phyloP scores from a whole-genome alignment of 1,140 invertebrate genomes.

The Pseudomyrmex pallidus region DNA sequence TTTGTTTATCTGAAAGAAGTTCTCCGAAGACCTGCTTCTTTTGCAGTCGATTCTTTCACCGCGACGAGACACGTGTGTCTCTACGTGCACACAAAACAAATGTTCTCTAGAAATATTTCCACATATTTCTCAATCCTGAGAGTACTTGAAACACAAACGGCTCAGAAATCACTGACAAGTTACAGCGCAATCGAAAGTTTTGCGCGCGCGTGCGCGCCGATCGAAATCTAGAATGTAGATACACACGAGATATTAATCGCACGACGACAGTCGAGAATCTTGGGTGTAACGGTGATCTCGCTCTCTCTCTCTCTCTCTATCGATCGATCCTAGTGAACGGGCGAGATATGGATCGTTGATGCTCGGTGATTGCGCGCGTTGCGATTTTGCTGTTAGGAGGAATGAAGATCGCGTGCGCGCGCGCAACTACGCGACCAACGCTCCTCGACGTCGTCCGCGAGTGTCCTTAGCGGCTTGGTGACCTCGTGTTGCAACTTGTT shows the following conservation, averaged over 20 bases:
- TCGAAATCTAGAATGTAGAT: constrained; percentile 5
- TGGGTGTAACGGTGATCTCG: constrained; percentile 45
- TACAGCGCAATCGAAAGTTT: not conserved
- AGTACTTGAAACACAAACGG: not conserved
- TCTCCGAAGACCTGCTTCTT: not conserved
- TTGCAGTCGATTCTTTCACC: not conserved
- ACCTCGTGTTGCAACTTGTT: constrained; percentile 35
- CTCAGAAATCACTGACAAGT: not conserved
- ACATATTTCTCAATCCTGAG: not conserved
- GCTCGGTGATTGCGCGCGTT: constrained; percentile 29
- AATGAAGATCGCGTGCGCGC: constrained; percentile 38
- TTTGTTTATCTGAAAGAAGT: not conserved
- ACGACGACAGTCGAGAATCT: constrained; percentile 18
- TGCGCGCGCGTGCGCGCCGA: too few species aligned
- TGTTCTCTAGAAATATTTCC: not conserved
- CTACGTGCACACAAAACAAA: not conserved
- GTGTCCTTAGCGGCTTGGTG: constrained; percentile 43
- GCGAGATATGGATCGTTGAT: constrained; percentile 39
- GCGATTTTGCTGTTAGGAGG: constrained; percentile 17
- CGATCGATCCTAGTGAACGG: constrained; percentile 46
- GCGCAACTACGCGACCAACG: not conserved
- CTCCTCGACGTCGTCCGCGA: constrained; percentile 19
- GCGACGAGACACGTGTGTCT: not conserved
- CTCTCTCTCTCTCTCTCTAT: not conserved
- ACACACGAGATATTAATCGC: not conserved